These are phyloP conservation scores for Schizaphis graminum DNA, from an alignment of 2,888 invertebrate species.

Conservation along the genomic window DNA sequence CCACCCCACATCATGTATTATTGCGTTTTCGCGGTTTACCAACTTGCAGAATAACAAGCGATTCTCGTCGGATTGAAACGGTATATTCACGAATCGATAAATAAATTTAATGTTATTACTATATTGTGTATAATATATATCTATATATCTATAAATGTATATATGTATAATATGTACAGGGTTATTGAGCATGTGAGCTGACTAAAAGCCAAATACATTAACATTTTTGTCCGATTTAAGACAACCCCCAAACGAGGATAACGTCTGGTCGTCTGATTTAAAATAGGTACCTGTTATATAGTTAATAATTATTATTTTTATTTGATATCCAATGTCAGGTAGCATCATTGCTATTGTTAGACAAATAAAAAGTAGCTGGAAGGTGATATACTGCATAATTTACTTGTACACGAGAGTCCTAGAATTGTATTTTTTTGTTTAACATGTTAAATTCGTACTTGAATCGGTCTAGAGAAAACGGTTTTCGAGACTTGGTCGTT, in stretches of 20 bases:
- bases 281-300: background rate
- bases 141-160: too few relatives aligned
- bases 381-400: background rate
- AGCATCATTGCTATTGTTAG: background rate
- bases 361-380: background rate
- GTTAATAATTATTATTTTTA: background rate
- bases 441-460: background rate
- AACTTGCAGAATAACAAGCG: background rate
- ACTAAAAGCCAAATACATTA: background rate
- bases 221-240: background rate
- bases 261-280: background rate
- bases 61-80: background rate
- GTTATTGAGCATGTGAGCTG: background rate
- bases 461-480: background rate
- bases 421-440: background rate
- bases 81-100: background rate
- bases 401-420: background rate
- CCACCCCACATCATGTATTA: too few relatives aligned
- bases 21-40: background rate
- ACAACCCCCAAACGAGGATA: background rate
- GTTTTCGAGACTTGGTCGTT: background rate
- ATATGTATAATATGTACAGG: background rate
- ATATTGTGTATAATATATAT: background rate
- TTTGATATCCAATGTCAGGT: background rate
- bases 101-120: background rate